These are phyloP conservation scores for Nycteola revayana DNA, from an alignment of 2,888 invertebrate species.

Conservation along the genomic window DNA sequence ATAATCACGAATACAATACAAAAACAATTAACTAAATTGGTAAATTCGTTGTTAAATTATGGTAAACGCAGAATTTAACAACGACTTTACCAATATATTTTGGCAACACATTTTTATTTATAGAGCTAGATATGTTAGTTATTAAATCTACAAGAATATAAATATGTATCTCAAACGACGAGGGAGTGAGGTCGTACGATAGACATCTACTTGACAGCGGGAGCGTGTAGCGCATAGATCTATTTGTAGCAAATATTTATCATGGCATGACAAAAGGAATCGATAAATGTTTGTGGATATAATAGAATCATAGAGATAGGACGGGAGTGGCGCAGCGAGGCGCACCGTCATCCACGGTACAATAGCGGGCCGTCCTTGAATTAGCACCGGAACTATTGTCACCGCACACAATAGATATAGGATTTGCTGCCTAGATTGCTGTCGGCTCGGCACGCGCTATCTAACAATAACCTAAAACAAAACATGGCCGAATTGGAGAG, in stretches of 20 bases:
- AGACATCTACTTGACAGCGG: no score
- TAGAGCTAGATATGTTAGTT: no score
- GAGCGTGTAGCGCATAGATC: conserved; percentile 11
- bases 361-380: conserved; percentile 72
- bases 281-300: conserved; percentile 30
- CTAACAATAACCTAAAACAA: conserved; percentile 46
- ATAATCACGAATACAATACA: no score
- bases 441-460: conserved; percentile 52
- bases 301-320: conserved; percentile 28
- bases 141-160: no score
- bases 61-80: no score
- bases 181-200: no score
- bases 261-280: conserved; percentile 25
- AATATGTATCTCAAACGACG: no score
- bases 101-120: no score
- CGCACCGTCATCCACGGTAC: conserved; percentile 46
- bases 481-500: conserved; percentile 9
- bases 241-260: conserved; percentile 24
- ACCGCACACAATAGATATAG: conserved; percentile 68
- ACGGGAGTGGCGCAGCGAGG: conserved; percentile 39
- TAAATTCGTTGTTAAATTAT: no score
- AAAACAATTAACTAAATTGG: no score
- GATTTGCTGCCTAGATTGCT: conserved; percentile 66
- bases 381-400: conserved; percentile 74
- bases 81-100: no score